Base-by-base conservation (phyloP, 1,140 invertebrate genomes). In the Theocolax elegans region DNA sequence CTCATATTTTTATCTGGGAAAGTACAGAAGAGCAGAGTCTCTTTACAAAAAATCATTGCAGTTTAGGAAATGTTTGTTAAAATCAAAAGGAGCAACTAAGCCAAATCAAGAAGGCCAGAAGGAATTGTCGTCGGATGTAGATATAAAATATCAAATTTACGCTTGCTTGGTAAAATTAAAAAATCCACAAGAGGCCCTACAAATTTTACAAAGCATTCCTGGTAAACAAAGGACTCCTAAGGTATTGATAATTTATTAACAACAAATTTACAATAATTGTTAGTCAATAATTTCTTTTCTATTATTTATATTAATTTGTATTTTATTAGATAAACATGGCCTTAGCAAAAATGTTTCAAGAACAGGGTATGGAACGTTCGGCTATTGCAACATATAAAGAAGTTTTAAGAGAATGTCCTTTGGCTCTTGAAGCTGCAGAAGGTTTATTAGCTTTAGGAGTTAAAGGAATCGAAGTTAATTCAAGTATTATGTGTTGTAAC, bases 101-200 rank as follows among this genome's bases (percentile, higher is more conserved):
- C 84, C 83, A 72, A 79, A 81, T 56, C 78, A 85, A 68, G 88
- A 86, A 42, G 79, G 76, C 40, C 83, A 83, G 68, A 88, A 86
- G 60, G 85, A 87, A 59, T 72, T 89, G 19, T 83, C 88, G 54
- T 82, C 84, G 3, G 89, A 89, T 54, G 81, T 85, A 86, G 92
- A 94, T 74, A 89, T 94, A n/a, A 93, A 93, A 80, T 94, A 90
- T 78, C 90, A 92, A 80, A 89, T 94, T 44, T 89, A 93, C 80
- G 77, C 89, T 21, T 94, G 93, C 81, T 85, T 90, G 71, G 79
- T 89, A 0, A 88, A 91, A 64, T 80, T 91, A 49, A 91, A 92
- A 74, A 90, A 92, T 67, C 84, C 82, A 6, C 80, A 84, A 49
- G 87, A 91, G 82, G 92, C 92, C 1, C 85, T 93, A 19, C 85